These are phyloP conservation scores for Hydrocynus forskahlii DNA, from an alignment of 2,797 vertebrate genomes.

Conservation along the genomic window DNA sequence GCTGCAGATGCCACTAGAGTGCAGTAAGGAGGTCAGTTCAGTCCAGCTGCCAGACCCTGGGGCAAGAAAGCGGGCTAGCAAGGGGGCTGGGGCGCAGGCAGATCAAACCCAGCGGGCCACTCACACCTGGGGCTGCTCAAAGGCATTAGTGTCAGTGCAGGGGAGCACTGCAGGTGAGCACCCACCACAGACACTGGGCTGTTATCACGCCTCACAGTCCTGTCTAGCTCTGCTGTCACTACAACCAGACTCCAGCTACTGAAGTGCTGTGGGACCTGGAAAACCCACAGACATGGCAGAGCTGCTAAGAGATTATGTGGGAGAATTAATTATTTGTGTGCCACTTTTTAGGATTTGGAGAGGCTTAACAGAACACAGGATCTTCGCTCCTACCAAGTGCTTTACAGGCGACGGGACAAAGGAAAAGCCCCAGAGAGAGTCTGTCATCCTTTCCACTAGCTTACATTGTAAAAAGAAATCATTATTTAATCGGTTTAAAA, in stretches of 20 bases:
- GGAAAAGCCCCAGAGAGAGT: neutral
- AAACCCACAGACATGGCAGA: neutral
- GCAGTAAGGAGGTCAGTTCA: neutral
- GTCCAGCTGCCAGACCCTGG: constrained; percentile 41
- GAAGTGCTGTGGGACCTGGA: neutral
- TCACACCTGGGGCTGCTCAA: constrained; percentile 42
- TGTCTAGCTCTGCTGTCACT: neutral
- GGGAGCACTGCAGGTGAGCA: neutral
- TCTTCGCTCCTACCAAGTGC: neutral
- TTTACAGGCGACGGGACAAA: neutral
- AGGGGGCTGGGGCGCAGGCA: neutral
- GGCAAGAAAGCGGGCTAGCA: constrained; percentile 6
- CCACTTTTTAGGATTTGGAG: neutral
- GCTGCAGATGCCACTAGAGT: too few species aligned
- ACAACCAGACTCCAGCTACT: neutral
- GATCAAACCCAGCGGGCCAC: constrained; percentile 21
- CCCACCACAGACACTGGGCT: neutral
- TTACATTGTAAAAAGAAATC: too few species aligned
- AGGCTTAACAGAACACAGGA: neutral
- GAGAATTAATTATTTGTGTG: neutral
- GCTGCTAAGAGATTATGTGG: neutral
- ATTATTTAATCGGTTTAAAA: neutral
- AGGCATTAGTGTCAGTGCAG: constrained; percentile 23
- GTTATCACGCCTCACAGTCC: constrained; percentile 18
- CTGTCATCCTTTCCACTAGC: neutral